phyloP scores from a whole-genome alignment of 2,888 invertebrate genomes.

The Volucella inanis region DNA sequence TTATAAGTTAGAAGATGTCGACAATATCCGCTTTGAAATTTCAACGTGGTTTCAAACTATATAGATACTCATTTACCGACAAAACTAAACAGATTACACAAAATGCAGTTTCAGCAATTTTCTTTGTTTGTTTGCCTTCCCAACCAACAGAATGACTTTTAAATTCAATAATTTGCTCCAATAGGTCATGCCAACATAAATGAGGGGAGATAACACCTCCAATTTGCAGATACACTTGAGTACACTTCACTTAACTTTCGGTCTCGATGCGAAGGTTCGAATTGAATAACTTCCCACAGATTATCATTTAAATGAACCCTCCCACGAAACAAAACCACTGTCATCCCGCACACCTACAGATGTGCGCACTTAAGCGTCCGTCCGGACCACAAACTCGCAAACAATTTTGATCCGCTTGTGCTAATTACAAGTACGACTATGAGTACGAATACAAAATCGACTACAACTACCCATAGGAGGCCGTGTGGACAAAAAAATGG shows the following conservation, averaged over 20 bases:
- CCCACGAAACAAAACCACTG: neutral
- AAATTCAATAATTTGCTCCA: too few species aligned
- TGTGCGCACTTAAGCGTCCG: neutral
- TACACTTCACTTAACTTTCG: conserved; percentile 38
- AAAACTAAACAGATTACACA: too few species aligned
- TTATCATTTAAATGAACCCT: conserved; percentile 10
- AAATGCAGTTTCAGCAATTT: too few species aligned
- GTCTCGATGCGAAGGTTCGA: conserved; percentile 29
- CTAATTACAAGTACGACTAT: neutral
- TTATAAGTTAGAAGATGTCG: too few species aligned
- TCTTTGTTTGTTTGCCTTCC: too few species aligned
- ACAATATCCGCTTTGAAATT: too few species aligned
- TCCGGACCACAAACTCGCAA: too few species aligned
- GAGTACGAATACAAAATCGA: neutral
- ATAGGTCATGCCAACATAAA: too few species aligned
- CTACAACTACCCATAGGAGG: conserved; percentile 14
- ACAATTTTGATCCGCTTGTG: too few species aligned
- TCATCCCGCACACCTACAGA: neutral
- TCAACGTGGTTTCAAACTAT: too few species aligned
- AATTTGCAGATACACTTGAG: conserved; percentile 9
- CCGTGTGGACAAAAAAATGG: conserved; percentile 31
- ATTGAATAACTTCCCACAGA: conserved; percentile 49
- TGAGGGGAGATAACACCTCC: neutral
- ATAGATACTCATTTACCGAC: too few species aligned
- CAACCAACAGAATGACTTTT: too few species aligned